Evolutionary conservation across 2,888 invertebrate species (phyloP), one percentile per base, ranked within the genome.

Genomic region (Drosophila nr. perissopoda): DNA sequence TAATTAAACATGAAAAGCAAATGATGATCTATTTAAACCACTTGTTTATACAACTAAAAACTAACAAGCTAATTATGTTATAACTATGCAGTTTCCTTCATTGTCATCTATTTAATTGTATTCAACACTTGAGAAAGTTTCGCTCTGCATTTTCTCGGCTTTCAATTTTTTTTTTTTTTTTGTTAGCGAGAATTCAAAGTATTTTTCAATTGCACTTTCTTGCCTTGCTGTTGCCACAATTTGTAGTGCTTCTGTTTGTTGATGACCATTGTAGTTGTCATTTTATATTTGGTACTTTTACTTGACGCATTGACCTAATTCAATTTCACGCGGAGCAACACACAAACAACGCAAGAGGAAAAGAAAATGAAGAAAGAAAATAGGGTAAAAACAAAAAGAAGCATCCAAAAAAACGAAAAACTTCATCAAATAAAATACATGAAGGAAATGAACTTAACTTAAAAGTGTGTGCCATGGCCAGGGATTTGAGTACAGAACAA

Each of bases 251-350:
- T 42, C 33, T 42, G 36, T 16, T 13, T 49, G 57, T 64, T 62
- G 69, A 63, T 21, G 42, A 42, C 74, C 64, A 58, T 40, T 58
- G 66, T 63, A 65, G 78, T 59, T 75, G 69, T 65, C 83, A 68
- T 75, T 83, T 74, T 75, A 63, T 81, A 71, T 79, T 86, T 87
- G 84, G 76, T 82, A 84, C 80, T 87, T 72, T 82, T 78, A 63
- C 76, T 74, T 82, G 81, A 82, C 79, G 88, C 84, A 84, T 87
- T 85, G 84, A 85, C 84, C 88, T 79, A 85, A 85, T 85, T 85
- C 84, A 79, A 85, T 85, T 85, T 88, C 88, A 88, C 76, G 85
- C 88, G 84, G 79, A 70, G 73, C 82, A 82, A 81, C 62, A 76
- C 80, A 73, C 77, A 81, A 70, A 77, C 60, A 77, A 59, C 33